Conservation (phyloP, 1,140 invertebrate species). For the Brachionus asplanchnoidis region DNA sequence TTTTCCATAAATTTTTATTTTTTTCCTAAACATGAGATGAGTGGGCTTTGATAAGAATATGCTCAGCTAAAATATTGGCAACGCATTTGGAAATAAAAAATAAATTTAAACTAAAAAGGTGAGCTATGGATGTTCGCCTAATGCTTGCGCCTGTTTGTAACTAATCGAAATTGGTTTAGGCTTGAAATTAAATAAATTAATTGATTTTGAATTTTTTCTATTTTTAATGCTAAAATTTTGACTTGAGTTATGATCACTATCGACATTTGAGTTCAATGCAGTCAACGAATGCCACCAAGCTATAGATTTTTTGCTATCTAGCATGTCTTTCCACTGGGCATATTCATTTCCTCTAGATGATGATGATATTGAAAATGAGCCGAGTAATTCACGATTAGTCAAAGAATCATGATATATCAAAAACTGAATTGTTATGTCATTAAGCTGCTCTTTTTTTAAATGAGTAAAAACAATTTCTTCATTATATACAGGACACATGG, state of each 20-base stretch:
- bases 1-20: background rate
- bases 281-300: constrained; percentile 35
- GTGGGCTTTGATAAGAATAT: background rate
- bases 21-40: background rate
- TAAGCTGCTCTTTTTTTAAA: constrained; percentile 58
- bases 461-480: constrained; percentile 76
- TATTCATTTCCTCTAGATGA: constrained; percentile 34
- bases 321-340: constrained; percentile 39
- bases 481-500: constrained; percentile 94
- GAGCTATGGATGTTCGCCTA: background rate
- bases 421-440: constrained; percentile 34
- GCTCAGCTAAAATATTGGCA: background rate
- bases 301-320: constrained; percentile 28
- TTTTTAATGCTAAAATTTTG: constrained; percentile 1
- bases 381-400: constrained; percentile 12
- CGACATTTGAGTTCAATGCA: background rate
- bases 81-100: background rate
- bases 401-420: constrained; percentile 23
- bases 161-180: background rate
- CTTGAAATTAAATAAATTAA: constrained; percentile 28
- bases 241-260: constrained; percentile 1
- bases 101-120: background rate
- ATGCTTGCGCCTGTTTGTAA: background rate
- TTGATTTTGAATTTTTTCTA: constrained; percentile 17
- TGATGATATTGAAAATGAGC: constrained; percentile 20